Base-by-base conservation (phyloP, 1,140 invertebrate genomes). In the Dendrolimus punctatus region DNA sequence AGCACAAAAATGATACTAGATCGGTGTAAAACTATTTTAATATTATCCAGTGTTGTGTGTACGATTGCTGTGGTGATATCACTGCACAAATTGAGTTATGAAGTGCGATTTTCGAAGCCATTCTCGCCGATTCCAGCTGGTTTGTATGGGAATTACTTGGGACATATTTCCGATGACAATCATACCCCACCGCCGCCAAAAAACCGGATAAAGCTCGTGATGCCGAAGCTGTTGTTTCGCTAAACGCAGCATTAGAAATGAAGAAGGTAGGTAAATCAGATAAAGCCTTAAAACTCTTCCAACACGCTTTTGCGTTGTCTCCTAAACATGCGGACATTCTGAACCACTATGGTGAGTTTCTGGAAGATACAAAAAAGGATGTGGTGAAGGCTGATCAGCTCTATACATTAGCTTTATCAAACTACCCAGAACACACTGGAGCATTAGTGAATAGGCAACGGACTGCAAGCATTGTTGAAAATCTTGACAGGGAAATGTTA, bases 321-420 rank as follows among this genome's bases (percentile, higher is more conserved):
- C 97, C 98, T 0, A 91, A 93, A 62, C 95, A 99, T 88, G 94
- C 97, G 2, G 96, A 99, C 68, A 92, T 99, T 47, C 83, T 99
- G 7, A 96, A 95, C 66, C 91, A 95, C 63, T 99, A 97, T 85
- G 98, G 98, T 38, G 96, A 99, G 84, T 98, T 98, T 83, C 80
- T 98, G 37, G 97, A 99, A 83, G 91, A 94, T 52, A 92, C 93
- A 9, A 90, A 95, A 62, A 91, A 95, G 39, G 95, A 99, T 87
- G 87, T 98, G 36, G 90, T 98, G 2, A 90, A 91, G 75, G 98
- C 98, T 5, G 96, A 99, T 88, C 94, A 96, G 69, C 90, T 96
- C 61, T 98, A 97, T 80, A 85, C 88, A 6, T 88, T 91, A 79
- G 98, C 97, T 6, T 85, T 99, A 43, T 91, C 91, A 41, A 91